Base-by-base conservation (phyloP, 2,797 vertebrate genomes). In the Argya squamiceps region DNA sequence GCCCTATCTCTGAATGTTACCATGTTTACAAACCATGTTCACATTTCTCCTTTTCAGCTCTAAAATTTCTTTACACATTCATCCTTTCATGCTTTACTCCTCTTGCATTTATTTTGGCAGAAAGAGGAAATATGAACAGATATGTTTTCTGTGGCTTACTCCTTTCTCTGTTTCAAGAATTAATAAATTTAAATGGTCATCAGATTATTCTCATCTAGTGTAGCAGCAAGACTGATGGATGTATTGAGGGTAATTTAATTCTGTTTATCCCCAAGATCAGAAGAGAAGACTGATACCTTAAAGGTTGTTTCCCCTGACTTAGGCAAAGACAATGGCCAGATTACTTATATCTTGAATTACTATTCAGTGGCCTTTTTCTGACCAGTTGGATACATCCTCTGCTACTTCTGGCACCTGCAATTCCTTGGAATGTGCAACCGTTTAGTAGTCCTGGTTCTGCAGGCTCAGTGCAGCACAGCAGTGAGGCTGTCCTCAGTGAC, bases 1-100 rank as follows among this genome's bases (percentile, higher is more conserved):
- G 12, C 10, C 3, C 6, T 74, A 0, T n/a, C 27, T 71, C 47
- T 81, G 21, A 11, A 26, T 17, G 5, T 29, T 71, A 24, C 10
- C 19, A 2, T 20, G 6, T 19, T 18, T 52, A 34, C 23, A 84
- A 81, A 69, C 9, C 0, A 0, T 29, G 8, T 15, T 53, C 41
- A 18, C 0, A 0, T 47, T 76, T 88, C 18, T 63, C 3, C 20
- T 41, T 52, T 63, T 37, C 11, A 12, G 15, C 30, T 64, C 62
- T 43, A 67, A 70, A 73, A 52, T 47, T 47, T 76, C 34, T 36
- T 47, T 10, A 18, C 0, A 3, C 7, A 10, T 34, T 46, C 53
- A 12, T 41, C 3, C 8, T 43, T 75, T 47, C 3, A 3, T 17
- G 10, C 12, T 67, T 71, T 74, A 46, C 9, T n/a, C 3, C 29